phyloP scores from a whole-genome alignment of 2,888 invertebrate species.

The Rugalucina vietnamica region DNA sequence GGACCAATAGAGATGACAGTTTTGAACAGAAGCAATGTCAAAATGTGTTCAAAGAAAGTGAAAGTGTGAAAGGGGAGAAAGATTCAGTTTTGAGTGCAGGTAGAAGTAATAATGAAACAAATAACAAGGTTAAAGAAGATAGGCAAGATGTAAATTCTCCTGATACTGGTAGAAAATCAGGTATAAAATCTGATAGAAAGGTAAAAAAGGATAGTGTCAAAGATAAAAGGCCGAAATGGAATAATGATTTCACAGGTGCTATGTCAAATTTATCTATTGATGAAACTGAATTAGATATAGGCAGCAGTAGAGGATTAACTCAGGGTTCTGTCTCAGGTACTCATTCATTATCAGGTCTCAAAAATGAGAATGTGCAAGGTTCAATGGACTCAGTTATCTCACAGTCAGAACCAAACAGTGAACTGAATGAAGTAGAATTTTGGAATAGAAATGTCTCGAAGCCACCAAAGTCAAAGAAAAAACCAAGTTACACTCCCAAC shows the following conservation, averaged over 20 bases:
- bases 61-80: background rate
- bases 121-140: background rate
- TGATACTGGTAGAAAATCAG: background rate
- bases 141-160: background rate
- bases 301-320: background rate
- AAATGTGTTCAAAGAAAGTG: background rate
- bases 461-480: slow-evolving; percentile 53
- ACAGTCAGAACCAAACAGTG: background rate
- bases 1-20: slow-evolving; percentile 11
- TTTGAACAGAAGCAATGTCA: background rate
- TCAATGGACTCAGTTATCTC: background rate
- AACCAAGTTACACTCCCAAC: slow-evolving; percentile 70
- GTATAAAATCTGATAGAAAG: background rate
- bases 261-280: background rate
- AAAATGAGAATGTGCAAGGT: background rate
- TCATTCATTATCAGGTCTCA: too few relatives aligned
- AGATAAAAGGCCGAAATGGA: background rate
- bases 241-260: slow-evolving; percentile 1
- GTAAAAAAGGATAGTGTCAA: background rate
- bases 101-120: background rate
- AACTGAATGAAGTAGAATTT: background rate
- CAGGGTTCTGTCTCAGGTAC: background rate
- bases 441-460: background rate
- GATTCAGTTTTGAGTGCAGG: background rate
- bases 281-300: background rate